Conservation (phyloP, 2,797 vertebrate genomes). For the Typhlichthys subterraneus region DNA sequence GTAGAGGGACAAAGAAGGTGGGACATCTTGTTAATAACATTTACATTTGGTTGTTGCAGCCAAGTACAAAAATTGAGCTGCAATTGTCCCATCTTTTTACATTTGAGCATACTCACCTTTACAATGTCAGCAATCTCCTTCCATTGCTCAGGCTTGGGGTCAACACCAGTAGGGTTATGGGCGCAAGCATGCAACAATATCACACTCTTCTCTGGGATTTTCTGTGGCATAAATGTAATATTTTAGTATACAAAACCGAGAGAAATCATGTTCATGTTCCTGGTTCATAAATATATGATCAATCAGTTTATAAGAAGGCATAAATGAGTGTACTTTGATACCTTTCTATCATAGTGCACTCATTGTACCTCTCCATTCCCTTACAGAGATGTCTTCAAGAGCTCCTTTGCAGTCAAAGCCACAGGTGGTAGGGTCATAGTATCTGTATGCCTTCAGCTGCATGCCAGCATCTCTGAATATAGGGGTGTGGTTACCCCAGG, state of each 20-base stretch:
- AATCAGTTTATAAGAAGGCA: too few species aligned
- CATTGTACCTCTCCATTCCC: slow-evolving; percentile 28
- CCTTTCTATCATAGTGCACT: too few species aligned
- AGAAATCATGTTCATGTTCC: neutral
- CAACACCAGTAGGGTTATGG: slow-evolving; percentile 98
- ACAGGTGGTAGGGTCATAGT: slow-evolving; percentile 93
- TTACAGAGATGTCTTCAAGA: slow-evolving; percentile 94
- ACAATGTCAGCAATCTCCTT: slow-evolving; percentile 86
- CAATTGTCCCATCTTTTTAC: neutral
- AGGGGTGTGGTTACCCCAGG: slow-evolving; percentile 98
- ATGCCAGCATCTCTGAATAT: slow-evolving; percentile 96
- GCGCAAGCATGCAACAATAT: slow-evolving; percentile 94
- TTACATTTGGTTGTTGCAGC: slow-evolving; percentile 3
- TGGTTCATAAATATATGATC: too few species aligned
- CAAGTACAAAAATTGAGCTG: neutral
- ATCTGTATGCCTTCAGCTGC: slow-evolving; percentile 91
- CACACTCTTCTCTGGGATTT: slow-evolving; percentile 94
- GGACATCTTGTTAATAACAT: slow-evolving; percentile 9
- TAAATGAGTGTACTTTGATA: too few species aligned
- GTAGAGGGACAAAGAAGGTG: neutral
- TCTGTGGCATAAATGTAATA: slow-evolving; percentile 72
- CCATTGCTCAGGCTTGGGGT: slow-evolving; percentile 93
- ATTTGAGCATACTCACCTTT: slow-evolving; percentile 79
- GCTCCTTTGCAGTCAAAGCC: slow-evolving; percentile 95
- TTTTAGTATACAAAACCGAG: neutral